Conservation (phyloP, 2,797 vertebrate genomes). For the Syndactyla subalaris region DNA sequence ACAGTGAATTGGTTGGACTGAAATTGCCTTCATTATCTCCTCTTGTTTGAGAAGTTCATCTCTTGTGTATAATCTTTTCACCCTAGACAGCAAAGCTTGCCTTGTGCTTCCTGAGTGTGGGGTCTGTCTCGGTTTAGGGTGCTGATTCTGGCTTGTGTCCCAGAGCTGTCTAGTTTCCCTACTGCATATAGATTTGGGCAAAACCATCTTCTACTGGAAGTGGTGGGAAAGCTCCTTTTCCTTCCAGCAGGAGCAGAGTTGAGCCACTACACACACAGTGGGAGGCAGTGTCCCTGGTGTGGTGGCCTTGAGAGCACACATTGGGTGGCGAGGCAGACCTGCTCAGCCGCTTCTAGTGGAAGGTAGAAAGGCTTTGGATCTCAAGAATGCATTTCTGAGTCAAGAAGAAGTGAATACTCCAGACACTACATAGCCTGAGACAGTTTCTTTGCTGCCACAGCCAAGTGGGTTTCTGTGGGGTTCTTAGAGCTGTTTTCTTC, state of each 20-base stretch:
- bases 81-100: background rate
- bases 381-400: background rate
- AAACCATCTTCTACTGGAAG: background rate
- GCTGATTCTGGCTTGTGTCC: background rate
- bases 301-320: background rate
- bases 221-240: background rate
- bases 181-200: background rate
- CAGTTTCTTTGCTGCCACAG: background rate
- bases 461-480: background rate
- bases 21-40: background rate
- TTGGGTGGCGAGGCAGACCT: background rate
- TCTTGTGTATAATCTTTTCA: background rate
- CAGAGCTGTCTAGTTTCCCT: background rate
- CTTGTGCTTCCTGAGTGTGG: background rate
- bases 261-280: background rate
- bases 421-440: background rate
- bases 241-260: background rate
- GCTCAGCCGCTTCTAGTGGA: background rate
- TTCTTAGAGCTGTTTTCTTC: background rate
- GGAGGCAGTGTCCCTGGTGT: background rate
- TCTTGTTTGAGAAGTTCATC: constrained; percentile 4
- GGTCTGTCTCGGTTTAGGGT: background rate
- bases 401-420: background rate
- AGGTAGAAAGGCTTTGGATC: constrained; percentile 3
- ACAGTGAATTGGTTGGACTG: background rate